phyloP scores from a whole-genome alignment of 2,797 vertebrate species.

The Australoheros facetus region DNA sequence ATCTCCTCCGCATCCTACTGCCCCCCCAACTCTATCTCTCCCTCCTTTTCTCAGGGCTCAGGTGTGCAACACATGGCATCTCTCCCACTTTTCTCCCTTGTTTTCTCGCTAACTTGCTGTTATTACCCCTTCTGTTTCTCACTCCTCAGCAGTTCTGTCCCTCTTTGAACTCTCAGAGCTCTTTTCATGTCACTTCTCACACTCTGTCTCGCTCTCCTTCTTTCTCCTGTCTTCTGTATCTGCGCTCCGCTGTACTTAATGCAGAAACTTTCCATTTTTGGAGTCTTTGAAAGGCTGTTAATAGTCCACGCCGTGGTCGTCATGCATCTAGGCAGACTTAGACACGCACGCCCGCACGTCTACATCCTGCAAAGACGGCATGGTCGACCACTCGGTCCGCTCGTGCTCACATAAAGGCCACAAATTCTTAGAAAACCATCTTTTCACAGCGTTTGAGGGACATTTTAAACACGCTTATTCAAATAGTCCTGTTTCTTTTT shows the following conservation, averaged over 20 bases:
- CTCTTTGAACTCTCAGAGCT: conserved; percentile 1
- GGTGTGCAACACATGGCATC: conserved; percentile 74
- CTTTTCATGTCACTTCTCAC: not conserved
- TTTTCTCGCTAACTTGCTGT: conserved; percentile 30
- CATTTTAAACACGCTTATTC: conserved; percentile 33
- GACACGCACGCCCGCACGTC: conserved; percentile 13
- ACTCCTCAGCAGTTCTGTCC: not conserved
- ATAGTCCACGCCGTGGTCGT: not conserved
- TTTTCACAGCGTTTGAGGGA: conserved; percentile 25
- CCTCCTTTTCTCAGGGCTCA: conserved; percentile 71
- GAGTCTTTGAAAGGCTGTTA: conserved; percentile 12
- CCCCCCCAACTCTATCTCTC: conserved; percentile 11
- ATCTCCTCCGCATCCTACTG: conserved; percentile 2
- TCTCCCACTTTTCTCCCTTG: conserved; percentile 28
- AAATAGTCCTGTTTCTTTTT: conserved; percentile 44
- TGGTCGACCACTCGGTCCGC: conserved; percentile 4
- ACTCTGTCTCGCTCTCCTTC: not conserved
- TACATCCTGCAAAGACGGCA: not conserved
- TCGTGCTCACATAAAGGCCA: conserved; percentile 53
- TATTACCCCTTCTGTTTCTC: conserved; percentile 5
- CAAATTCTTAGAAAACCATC: not conserved
- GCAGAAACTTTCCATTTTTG: not conserved
- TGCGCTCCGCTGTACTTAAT: not conserved
- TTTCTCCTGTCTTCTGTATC: not conserved
- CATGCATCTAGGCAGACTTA: not conserved